Evolutionary conservation across 2,113 vertebrate species (phyloP), one percentile per base, ranked within the genome.

Genomic region (Oenanthe oenanthe): DNA sequence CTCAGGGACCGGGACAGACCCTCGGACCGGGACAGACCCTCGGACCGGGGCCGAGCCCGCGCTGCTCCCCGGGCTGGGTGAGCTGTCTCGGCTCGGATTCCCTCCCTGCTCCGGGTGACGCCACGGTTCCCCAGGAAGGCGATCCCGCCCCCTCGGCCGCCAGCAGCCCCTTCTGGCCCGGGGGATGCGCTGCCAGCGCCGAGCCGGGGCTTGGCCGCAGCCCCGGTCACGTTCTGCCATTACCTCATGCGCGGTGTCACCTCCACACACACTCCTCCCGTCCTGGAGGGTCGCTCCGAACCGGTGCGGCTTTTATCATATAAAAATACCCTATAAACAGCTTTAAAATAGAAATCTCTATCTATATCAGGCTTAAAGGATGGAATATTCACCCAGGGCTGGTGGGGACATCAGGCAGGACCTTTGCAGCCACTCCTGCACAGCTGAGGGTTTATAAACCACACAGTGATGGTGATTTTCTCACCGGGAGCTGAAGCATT

Each of bases 221-320:
- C 22, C 48, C 0, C 3, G 36, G 80, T 91, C 96, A 96, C 94
- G 53, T 65, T 96, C 47, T 17, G 28, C 86, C 84, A 45, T 94
- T 86, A 84, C 68, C 92, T 95, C 94, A 91, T 80, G 79, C 3
- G 2, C 24, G 26, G 45, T 89, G 89, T 74, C 68, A 78, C 71
- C 88, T 50, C 62, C 87, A 4, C 12, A 7, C 89, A 5, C 31
- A 0, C 68, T 66, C 26, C 86, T 57, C 26, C 20, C 12, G 2
- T 20, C 50, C 67, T 3, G 4, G 4, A 58, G 57, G 24, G n/a
- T 5, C 65, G 0, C 26, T 48, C 21, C 0, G 3, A 9, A 2
- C 24, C 4, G 20, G 1, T 2, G 0, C 6, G 16, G 26, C 1
- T 2, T 17, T 6, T 2, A 4, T 0, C 13, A 3, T 0, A 3